Base-by-base conservation (phyloP, 2,113 vertebrate genomes). In the Phylloscopus trochiloides region DNA sequence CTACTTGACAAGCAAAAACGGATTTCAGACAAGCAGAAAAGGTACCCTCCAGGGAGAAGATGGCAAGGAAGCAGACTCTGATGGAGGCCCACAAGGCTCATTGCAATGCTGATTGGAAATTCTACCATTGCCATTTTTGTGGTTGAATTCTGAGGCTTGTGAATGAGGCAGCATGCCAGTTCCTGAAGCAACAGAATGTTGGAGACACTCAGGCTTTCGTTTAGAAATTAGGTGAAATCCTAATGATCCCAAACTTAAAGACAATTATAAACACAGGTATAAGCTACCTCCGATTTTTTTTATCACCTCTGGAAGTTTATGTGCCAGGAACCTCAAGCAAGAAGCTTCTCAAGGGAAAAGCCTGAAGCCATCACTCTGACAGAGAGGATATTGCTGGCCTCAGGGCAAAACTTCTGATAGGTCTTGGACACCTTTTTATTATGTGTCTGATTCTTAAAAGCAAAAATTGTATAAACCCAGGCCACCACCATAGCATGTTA, bases 151-250 rank as follows among this genome's bases (percentile, higher is more conserved):
- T 54, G 38, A 48, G 17, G n/a, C 21, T 81, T 48, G 12, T 32
- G 12, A 45, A 52, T 24, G 45, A 43, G 0, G 0, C 6, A 19
- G 13, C 9, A 26, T 4, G 16, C 17, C 31, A 55, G 13, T 3
- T 81, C 59, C 45, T n/a, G 21, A 73, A 61, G 50, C 14, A 90
- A 48, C 6, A 52, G 40, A 26, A 76, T 36, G 29, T 0, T 65
- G 9, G 17, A 84, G 36, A 77, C 14, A 26, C 12, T 70, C 36
- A 13, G 10, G 28, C 16, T 70, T 91, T 50, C 25, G 66, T 38
- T 80, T 19, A 45, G 40, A 68, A 83, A 83, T 29, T 4, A 42
- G 18, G 21, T 47, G 52, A 86, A 83, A 83, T 55, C 26, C 26
- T 68, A 83, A 59, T 11, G 32, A 71, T 9, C 6, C 21, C 19